Conservation (phyloP, 2,888 invertebrate species). For the Watsonalla cultraria region DNA sequence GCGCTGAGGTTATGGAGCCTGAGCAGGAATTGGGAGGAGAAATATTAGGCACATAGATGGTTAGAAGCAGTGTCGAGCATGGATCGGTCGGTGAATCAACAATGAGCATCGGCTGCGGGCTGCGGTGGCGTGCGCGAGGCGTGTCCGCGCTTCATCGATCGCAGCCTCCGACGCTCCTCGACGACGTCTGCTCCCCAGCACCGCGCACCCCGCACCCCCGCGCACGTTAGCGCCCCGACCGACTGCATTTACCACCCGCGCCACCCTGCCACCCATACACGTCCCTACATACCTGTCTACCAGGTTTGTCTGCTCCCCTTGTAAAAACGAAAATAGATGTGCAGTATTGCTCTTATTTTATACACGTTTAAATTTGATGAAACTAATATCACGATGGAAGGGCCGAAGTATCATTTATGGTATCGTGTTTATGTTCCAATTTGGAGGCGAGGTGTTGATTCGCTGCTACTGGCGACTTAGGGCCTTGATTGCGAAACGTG, state of each 20-base stretch:
- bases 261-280: slow-evolving; percentile 47
- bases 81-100: slow-evolving; percentile 53
- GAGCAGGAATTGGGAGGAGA: slow-evolving; percentile 4
- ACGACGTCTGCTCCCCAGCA: slow-evolving; percentile 66
- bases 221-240: slow-evolving; percentile 75
- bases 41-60: slow-evolving; percentile 12
- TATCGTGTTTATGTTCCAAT: slow-evolving; percentile 39
- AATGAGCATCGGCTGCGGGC: slow-evolving; percentile 55
- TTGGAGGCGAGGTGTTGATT: slow-evolving; percentile 59
- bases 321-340: slow-evolving; percentile 40
- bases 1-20: slow-evolving; percentile 9
- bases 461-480: slow-evolving; percentile 40
- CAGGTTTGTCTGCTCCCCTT: slow-evolving; percentile 36
- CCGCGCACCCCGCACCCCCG: slow-evolving; percentile 39
- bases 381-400: slow-evolving; percentile 18
- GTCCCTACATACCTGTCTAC: slow-evolving; percentile 52
- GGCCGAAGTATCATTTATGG: slow-evolving; percentile 31
- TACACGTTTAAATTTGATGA: slow-evolving; percentile 27
- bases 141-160: slow-evolving; percentile 79
- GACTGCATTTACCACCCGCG: slow-evolving; percentile 76
- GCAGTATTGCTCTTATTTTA: slow-evolving; percentile 26
- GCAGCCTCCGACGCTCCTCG: slow-evolving; percentile 75
- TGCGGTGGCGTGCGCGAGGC: slow-evolving; percentile 66
- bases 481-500: slow-evolving; percentile 42
- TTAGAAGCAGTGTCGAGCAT: slow-evolving; percentile 12